A percentile compares a stretch with the other conserved stretches of the same genome.
Evolutionary conservation across 2,888 invertebrate species (phyloP).

Genomic region (Drosophila demipolita): DNA sequence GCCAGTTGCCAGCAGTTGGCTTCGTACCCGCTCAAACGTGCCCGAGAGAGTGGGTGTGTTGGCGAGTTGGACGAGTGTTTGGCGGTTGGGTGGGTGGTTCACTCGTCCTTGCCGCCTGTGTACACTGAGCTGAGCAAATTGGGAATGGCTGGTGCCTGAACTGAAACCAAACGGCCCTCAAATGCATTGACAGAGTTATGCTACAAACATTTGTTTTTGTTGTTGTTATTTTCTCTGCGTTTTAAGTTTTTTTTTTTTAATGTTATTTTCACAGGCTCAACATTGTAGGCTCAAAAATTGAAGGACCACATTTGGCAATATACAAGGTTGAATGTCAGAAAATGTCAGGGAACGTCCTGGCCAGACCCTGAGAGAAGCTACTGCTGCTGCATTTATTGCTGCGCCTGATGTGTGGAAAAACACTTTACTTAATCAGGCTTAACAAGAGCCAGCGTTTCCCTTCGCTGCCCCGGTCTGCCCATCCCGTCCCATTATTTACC

Average conservation of each 20-base stretch:
- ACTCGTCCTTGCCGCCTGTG: conserved; percentile 61
- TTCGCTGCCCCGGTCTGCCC: not conserved
- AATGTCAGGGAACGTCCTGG: conserved; percentile 66
- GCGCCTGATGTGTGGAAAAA: conserved; percentile 26
- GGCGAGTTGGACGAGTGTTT: not conserved
- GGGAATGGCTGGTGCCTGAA: conserved; percentile 46
- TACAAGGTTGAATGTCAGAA: conserved; percentile 67
- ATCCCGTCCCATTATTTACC: not conserved
- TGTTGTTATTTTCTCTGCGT: conserved; percentile 18
- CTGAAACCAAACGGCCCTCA: conserved; percentile 70
- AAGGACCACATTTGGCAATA: conserved; percentile 77
- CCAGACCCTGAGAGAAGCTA: conserved; percentile 49
- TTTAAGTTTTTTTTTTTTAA: conserved; percentile 19
- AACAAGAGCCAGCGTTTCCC: not conserved
- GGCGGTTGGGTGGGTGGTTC: conserved; percentile 8
- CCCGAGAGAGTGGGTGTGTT: conserved; percentile 10
- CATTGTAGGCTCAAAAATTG: conserved; percentile 73
- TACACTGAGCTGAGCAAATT: conserved; percentile 53
- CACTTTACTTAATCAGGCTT: conserved; percentile 43
- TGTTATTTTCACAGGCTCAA: conserved; percentile 50
- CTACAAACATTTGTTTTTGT: conserved; percentile 45
- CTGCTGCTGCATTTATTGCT: conserved; percentile 7
- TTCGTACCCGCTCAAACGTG: conserved; percentile 46
- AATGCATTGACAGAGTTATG: conserved; percentile 79
- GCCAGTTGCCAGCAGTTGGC: conserved; percentile 35